Conservation (phyloP, 2,113 vertebrate species). For the Suncus etruscus region DNA sequence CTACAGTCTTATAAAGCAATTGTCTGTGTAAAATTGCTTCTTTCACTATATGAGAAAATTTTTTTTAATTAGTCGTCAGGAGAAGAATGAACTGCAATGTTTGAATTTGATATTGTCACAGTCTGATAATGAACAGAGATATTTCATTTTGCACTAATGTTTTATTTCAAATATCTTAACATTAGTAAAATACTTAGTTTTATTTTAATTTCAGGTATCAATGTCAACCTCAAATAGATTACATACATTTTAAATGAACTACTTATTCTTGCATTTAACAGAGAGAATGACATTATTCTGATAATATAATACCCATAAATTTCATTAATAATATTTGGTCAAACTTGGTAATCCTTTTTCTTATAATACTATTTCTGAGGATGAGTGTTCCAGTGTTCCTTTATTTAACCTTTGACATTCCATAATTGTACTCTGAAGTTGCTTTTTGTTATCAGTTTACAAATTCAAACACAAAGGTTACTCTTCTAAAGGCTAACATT, state of each 20-base stretch:
- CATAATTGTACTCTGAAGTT: background rate
- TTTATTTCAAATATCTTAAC: constrained; percentile 84
- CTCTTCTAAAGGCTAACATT: background rate
- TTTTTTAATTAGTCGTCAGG: constrained; percentile 75
- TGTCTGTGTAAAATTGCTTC: constrained; percentile 61
- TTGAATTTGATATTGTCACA: constrained; percentile 78
- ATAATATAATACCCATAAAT: constrained; percentile 74
- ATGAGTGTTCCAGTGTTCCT: constrained; percentile 62
- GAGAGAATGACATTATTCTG: constrained; percentile 80
- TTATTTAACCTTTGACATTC: constrained; percentile 29
- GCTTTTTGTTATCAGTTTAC: constrained; percentile 4
- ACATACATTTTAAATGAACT: constrained; percentile 74
- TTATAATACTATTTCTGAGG: constrained; percentile 63
- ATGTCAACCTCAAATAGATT: constrained; percentile 75
- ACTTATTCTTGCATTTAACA: constrained; percentile 80
- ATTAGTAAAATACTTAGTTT: constrained; percentile 81
- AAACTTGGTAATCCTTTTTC: constrained; percentile 64
- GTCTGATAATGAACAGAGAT: constrained; percentile 71
- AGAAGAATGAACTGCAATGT: constrained; percentile 68
- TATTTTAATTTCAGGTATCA: constrained; percentile 81
- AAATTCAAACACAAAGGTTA: background rate
- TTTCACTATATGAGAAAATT: constrained; percentile 63
- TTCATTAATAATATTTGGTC: constrained; percentile 74
- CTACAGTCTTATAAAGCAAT: constrained; percentile 71
- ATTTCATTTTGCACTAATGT: constrained; percentile 82